Base-by-base conservation (phyloP, 2,888 invertebrate species). In the Aspidiotus destructor region DNA sequence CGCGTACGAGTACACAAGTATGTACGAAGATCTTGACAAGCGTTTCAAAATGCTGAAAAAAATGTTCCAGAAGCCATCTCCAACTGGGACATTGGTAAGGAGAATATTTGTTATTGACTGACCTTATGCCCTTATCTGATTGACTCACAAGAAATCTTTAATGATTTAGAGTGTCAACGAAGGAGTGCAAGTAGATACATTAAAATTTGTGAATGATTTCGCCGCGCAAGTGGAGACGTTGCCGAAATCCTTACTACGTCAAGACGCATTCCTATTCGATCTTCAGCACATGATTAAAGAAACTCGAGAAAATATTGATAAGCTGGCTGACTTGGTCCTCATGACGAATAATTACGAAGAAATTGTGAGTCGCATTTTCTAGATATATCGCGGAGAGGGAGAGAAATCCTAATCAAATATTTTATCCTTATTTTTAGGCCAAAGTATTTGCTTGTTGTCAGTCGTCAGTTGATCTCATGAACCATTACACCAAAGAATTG, bases 161-260 rank as follows among this genome's bases (percentile, higher is more conserved):
- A 28, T 28, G 28, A 28, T 41, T 8, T 67, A 73, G 71, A 69
- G 72, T 54, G 70, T 72, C 10, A 72, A 73, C 55, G 84, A 85
- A 74, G 79, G 82, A 57, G 80, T 83, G 1, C 83, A 89, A 79
- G 88, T 88, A 10, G 86, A 89, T 71, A 88, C 89, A 0, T 78
- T 87, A 8, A 85, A 81, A 76, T 86, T 87, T 77, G 89, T 89
- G 75, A 84, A 84, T 15, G 89, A 92, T 74, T 84, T 84, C 0
- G 85, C 86, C 0, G 85, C 89, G 7, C 92, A 92, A 80, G 92
- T 92, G 1, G 86, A 91, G 75, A 92, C 92, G 0, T 77, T 92
- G 54, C 70, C 71, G 8, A 63, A 64, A 13, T 72, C 73, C 5
- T 63, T 74, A 16, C 70, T 72, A 41, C 70, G 74, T 42, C 87